phyloP scores from a whole-genome alignment of 2,113 vertebrate species.

The Pollachius pollachius region DNA sequence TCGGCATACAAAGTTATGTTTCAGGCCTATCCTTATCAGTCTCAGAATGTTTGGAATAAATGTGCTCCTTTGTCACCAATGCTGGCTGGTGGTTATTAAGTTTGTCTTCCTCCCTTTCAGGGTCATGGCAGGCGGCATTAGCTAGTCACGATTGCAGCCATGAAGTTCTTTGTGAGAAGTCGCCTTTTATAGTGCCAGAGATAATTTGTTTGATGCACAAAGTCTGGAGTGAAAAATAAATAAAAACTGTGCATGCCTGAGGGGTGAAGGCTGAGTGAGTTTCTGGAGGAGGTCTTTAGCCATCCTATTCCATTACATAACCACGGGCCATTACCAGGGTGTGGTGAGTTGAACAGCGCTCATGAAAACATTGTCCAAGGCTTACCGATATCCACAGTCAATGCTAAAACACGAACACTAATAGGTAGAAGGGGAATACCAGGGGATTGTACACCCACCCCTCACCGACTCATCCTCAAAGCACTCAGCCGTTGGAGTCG shows the following conservation, averaged over 20 bases:
- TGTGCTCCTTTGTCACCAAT: too few species aligned
- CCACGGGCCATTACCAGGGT: constrained; percentile 60
- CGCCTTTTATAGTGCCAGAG: constrained; percentile 49
- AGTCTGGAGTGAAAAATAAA: constrained; percentile 46
- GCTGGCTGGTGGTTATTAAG: background rate
- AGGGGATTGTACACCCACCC: too few species aligned
- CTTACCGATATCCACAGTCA: constrained; percentile 6
- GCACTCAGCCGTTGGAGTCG: too few species aligned
- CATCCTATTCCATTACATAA: constrained; percentile 63
- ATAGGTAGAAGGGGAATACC: too few species aligned
- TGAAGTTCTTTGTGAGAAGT: constrained; percentile 30
- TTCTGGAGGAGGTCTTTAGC: constrained; percentile 54
- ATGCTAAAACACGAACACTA: constrained; percentile 2
- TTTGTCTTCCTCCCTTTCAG: constrained; percentile 20
- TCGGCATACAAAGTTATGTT: too few species aligned
- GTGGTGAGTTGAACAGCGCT: constrained; percentile 46
- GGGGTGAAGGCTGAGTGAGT: constrained; percentile 60
- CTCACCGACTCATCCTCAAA: too few species aligned
- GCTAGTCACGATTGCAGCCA: constrained; percentile 15
- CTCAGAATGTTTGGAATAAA: too few species aligned
- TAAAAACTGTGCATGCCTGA: constrained; percentile 39
- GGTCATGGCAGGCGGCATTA: constrained; percentile 7
- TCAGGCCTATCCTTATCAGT: too few species aligned
- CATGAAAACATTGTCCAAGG: constrained; percentile 53
- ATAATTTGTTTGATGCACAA: constrained; percentile 61